Evolutionary conservation across 2,797 vertebrate genomes (phyloP).

Genomic region (Lophius americanus): DNA sequence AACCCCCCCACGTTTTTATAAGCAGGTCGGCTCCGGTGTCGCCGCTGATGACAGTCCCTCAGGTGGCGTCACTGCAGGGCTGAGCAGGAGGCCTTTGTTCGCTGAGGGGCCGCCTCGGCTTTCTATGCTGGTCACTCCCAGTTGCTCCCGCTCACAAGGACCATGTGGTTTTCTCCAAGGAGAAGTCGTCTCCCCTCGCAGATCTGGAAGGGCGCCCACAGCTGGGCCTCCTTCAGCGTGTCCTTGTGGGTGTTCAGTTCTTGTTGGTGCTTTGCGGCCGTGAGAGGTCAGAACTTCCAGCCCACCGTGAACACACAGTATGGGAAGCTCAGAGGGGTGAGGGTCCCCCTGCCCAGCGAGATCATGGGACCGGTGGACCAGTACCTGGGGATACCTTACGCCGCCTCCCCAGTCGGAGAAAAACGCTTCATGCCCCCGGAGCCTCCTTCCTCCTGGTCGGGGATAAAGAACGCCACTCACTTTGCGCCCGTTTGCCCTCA

Average conservation of each 20-base stretch:
- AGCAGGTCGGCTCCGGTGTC: slow-evolving; percentile 50
- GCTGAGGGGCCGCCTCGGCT: slow-evolving; percentile 58
- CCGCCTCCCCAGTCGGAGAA: slow-evolving; percentile 91
- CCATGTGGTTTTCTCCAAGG: slow-evolving; percentile 83
- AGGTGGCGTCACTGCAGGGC: slow-evolving; percentile 65
- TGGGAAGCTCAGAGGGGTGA: slow-evolving; percentile 93
- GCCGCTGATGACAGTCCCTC: slow-evolving; percentile 76
- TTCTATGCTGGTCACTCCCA: slow-evolving; percentile 76
- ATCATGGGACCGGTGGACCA: slow-evolving; percentile 98
- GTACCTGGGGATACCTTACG: slow-evolving; percentile 96
- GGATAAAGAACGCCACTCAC: slow-evolving; percentile 97
- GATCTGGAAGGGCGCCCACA: slow-evolving; percentile 64
- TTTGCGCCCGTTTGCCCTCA: slow-evolving; percentile 99
- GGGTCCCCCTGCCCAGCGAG: slow-evolving; percentile 94
- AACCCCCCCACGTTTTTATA: slow-evolving; percentile 7
- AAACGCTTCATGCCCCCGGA: slow-evolving; percentile 98
- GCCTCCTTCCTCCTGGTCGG: slow-evolving; percentile 95
- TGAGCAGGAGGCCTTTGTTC: slow-evolving; percentile 67
- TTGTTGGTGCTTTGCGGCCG: slow-evolving; percentile 79
- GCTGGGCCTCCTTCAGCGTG: slow-evolving; percentile 54
- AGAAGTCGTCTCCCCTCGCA: slow-evolving; percentile 72
- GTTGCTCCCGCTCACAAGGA: slow-evolving; percentile 73
- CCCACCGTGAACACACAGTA: slow-evolving; percentile 98
- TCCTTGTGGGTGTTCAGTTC: slow-evolving; percentile 91
- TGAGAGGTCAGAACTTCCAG: slow-evolving; percentile 89